These are phyloP conservation scores for Rhincodon typus DNA, from an alignment of 2,797 vertebrate genomes.

Conservation along the genomic window DNA sequence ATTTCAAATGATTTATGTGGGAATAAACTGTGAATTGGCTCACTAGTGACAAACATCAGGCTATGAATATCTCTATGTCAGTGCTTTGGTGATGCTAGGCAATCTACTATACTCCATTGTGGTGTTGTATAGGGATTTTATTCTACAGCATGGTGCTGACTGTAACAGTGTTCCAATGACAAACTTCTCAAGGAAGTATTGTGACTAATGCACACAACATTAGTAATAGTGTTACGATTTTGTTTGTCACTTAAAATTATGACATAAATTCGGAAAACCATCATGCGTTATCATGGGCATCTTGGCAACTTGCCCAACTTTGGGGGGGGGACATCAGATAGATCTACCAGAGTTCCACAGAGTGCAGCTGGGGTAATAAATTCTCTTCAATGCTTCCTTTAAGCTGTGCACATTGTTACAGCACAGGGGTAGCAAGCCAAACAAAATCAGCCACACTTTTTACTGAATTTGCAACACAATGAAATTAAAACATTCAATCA, in stretches of 20 bases:
- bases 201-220: not conserved
- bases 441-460: no score
- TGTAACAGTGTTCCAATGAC: not conserved
- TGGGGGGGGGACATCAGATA: not conserved
- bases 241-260: not conserved
- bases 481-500: no score
- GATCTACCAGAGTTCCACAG: not conserved
- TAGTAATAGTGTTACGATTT: not conserved
- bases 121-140: not conserved
- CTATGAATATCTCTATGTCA: not conserved
- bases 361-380: not conserved
- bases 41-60: not conserved
- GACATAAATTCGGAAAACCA: not conserved
- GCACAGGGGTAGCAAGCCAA: no score
- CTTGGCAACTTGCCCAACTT: not conserved
- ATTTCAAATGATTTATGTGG: constrained; percentile 25
- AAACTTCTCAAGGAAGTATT: not conserved
- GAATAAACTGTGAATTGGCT: constrained; percentile 21
- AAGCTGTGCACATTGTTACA: not conserved
- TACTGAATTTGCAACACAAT: no score
- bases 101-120: not conserved
- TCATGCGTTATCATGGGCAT: not conserved
- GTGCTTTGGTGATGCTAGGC: not conserved
- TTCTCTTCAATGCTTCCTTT: not conserved
- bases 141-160: not conserved